Conservation (phyloP, 2,113 vertebrate species). For the Mesitornis unicolor region DNA sequence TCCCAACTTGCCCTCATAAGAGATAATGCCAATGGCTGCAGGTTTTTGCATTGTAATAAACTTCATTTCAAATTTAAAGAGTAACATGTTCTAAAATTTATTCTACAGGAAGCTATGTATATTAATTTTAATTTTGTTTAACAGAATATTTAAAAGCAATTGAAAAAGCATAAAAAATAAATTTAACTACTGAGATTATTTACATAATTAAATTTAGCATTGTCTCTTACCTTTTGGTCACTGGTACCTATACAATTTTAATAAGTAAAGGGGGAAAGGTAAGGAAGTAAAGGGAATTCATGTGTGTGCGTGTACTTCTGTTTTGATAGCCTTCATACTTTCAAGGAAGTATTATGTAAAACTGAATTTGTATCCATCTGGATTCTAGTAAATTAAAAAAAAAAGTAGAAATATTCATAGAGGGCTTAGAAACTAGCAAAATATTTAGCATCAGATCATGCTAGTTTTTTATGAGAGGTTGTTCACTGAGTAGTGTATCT, state of each 20-base stretch:
- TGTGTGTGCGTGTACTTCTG: not conserved
- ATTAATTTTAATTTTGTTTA: not conserved
- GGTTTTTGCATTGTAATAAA: not conserved
- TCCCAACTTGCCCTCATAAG: not conserved
- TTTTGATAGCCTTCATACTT: not conserved
- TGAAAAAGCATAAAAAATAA: not conserved
- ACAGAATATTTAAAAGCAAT: not conserved
- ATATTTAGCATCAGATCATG: not conserved
- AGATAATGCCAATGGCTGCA: not conserved
- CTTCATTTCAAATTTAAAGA: not conserved
- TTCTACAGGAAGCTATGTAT: not conserved
- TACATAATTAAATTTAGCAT: not conserved
- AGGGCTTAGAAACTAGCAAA: not conserved
- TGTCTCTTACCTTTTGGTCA: not conserved
- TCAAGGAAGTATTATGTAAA: not conserved
- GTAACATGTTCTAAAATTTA: not conserved
- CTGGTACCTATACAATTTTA: not conserved
- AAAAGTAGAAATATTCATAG: not conserved
- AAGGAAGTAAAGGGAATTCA: not conserved
- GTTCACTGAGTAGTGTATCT: not conserved
- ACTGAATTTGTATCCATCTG: not conserved
- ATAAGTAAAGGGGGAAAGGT: not conserved
- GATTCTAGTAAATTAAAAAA: not conserved
- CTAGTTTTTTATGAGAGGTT: not conserved
- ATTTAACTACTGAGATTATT: not conserved